Evolutionary conservation across 2,888 invertebrate genomes (phyloP), one percentile per base, ranked within the genome.

Genomic region (Sclerodermus sp.): DNA sequence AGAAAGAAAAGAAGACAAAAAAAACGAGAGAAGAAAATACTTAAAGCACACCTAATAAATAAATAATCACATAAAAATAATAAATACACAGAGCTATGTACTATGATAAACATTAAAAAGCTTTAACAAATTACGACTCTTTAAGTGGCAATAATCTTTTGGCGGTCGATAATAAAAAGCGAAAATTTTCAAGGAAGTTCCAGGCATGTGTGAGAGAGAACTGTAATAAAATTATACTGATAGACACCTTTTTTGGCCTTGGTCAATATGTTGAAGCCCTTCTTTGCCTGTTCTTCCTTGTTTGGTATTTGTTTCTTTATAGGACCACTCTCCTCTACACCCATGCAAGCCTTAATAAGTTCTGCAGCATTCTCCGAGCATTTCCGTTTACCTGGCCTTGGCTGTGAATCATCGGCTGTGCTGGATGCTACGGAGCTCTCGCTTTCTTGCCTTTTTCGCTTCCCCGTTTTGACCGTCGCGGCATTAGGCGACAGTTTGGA

Each of bases 401-500:
- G 77, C 50, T 68, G 70, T 18, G 73, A 64, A 49, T 75, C 85
- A 62, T 85, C 84, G 67, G 86, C 86, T 42, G 84, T 80, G 59
- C 84, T 84, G 1, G 87, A 85, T 1, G 86, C 84, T 55, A 82
- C 82, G 37, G 85, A 87, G 76, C 89, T 88, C 67, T 91, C 91
- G 0, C 90, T 90, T 70, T 90, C 91, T 69, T 89, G 86, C 41
- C 91, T 83, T 74, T 89, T 89, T 51, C 92, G 83, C 73, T 91
- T 91, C 14, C 79, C 81, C 15, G 79, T 74, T 57, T 66, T 75
- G 48, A 58, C 63, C 49, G 64, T 76, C 3, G 69, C 65, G 48
- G 71, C 58, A 36, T 73, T 74, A 23, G 71, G 71, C 51, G 64
- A 69, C 32, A 66, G 58, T 44, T 68, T 70, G 4, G 71, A 67